These are phyloP conservation scores for Lycaon pictus DNA, from an alignment of 2,113 vertebrate species.

Conservation along the genomic window DNA sequence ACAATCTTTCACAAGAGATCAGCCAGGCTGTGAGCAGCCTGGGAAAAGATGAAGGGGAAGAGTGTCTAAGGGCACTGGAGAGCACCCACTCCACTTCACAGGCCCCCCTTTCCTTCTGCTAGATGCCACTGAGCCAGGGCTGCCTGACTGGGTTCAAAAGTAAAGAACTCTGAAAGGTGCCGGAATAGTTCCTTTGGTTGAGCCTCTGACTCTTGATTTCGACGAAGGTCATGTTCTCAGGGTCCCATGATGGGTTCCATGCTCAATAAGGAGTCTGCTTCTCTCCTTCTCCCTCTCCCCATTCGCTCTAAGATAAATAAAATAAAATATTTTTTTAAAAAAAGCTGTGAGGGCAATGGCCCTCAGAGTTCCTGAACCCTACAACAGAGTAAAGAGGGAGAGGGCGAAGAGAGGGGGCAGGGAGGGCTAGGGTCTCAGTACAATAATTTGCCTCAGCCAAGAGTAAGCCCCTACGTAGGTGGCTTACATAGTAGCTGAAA, in stretches of 20 bases:
- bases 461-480: not conserved
- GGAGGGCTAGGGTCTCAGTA: not conserved
- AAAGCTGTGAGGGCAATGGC: not conserved
- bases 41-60: not conserved
- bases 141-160: not conserved
- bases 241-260: not conserved
- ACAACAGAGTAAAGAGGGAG: not conserved
- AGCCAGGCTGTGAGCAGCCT: not conserved
- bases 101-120: not conserved
- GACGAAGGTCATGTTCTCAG: not conserved
- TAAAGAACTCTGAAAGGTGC: not conserved
- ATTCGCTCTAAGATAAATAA: not conserved
- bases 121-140: not conserved
- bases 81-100: not conserved
- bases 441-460: not conserved
- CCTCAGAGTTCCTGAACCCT: not conserved
- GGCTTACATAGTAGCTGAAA: not conserved
- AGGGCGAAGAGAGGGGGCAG: not conserved
- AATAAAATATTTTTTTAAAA: not conserved
- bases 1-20: not conserved
- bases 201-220: not conserved
- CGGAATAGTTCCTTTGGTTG: not conserved
- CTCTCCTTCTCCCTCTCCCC: not conserved
- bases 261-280: not conserved
- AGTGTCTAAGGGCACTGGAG: not conserved